Conservation (phyloP, 1,140 invertebrate species). For the Temnothorax longispinosus region DNA sequence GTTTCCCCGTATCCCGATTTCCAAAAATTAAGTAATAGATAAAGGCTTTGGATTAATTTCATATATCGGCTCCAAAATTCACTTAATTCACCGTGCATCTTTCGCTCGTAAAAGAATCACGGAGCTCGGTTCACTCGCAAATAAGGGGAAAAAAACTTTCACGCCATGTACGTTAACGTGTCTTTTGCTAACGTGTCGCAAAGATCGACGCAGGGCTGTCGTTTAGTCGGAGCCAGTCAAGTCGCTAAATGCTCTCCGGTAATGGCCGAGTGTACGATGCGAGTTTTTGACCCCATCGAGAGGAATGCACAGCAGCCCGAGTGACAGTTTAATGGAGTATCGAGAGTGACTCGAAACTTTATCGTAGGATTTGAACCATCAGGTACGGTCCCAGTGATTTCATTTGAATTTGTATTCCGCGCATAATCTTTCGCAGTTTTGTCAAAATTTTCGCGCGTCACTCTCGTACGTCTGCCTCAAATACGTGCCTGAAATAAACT, state of each 20-base stretch:
- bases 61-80: background rate
- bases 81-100: background rate
- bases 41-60: background rate
- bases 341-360: background rate
- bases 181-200: constrained; percentile 58
- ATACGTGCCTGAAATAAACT: background rate
- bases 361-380: background rate
- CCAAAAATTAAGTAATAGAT: background rate
- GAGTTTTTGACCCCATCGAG: constrained; percentile 22
- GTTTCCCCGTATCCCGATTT: too few species aligned
- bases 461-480: background rate
- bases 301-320: constrained; percentile 24
- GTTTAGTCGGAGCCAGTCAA: constrained; percentile 50
- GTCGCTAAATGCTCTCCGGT: constrained; percentile 38
- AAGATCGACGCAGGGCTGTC: constrained; percentile 34
- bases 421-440: background rate
- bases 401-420: background rate
- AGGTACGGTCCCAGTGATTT: constrained; percentile 1
- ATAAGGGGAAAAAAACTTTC: constrained; percentile 82
- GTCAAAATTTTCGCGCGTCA: background rate
- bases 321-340: constrained; percentile 58
- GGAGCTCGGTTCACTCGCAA: constrained; percentile 8
- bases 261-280: background rate
- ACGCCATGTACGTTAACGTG: constrained; percentile 82
- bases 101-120: constrained; percentile 2